Evolutionary conservation across 35 echinoderm and acorn worm species (phyloP).

Genomic region (Patiria miniata): DNA sequence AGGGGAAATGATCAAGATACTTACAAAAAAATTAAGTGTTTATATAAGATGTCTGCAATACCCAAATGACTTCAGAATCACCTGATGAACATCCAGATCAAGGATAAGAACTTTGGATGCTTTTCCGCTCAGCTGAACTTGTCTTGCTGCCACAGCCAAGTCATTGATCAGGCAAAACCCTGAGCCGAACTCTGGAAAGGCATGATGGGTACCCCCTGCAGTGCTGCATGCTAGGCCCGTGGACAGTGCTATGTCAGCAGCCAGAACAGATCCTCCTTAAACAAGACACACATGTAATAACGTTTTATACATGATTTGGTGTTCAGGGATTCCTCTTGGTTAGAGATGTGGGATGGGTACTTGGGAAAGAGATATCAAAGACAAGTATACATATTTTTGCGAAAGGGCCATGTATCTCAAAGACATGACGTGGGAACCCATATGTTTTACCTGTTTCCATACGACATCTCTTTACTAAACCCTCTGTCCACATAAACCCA

Average conservation of each 20-base stretch:
- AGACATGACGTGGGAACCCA: no score
- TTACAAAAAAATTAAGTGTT: no score
- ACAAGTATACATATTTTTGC: no score
- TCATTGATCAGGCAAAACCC: conserved; percentile 84
- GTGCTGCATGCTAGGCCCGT: conserved; percentile 69
- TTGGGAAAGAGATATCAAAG: no score
- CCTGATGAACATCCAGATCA: conserved; percentile 89
- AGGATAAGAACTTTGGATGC: conserved; percentile 58
- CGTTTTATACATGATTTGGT: no score
- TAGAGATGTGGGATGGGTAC: no score
- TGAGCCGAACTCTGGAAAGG: conserved; percentile 62
- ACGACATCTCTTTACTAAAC: conserved; percentile 66
- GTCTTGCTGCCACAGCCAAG: conserved; percentile 68
- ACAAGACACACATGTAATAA: neutral
- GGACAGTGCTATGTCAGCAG: conserved; percentile 55
- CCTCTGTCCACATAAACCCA: conserved; percentile 73
- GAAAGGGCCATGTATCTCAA: no score
- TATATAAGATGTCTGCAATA: no score
- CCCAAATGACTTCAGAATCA: no score
- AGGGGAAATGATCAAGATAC: no score
- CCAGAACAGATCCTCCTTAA: conserved; percentile 67
- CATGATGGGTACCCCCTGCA: conserved; percentile 83
- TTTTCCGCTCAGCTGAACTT: conserved; percentile 28
- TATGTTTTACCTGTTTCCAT: conserved; percentile 71
- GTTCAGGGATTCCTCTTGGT: no score